A percentile compares a stretch with the other conserved stretches of the same genome.
These are phyloP conservation scores for Enteromius paludinosus DNA, from an alignment of 2,797 vertebrate species.

Conservation along the genomic window DNA sequence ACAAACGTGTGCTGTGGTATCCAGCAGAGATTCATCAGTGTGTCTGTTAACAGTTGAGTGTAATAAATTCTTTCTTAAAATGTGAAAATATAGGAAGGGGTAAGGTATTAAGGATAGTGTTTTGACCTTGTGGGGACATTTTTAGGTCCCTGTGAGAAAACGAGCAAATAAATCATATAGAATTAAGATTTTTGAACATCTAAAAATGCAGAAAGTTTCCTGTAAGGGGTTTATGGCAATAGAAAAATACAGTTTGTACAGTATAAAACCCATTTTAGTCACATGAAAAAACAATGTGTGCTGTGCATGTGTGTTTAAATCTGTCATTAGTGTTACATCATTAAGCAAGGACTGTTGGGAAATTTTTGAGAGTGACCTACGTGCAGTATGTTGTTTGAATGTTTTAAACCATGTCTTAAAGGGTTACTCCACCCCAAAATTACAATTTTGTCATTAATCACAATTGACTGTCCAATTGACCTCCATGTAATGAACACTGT, in stretches of 20 bases:
- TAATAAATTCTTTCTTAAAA: background rate
- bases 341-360: background rate
- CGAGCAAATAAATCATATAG: background rate
- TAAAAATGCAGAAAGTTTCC: background rate
- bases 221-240: background rate
- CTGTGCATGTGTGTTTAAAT: background rate
- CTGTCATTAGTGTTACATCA: background rate
- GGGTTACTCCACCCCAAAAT: background rate
- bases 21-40: background rate
- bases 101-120: no score
- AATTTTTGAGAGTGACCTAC: background rate
- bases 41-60: background rate
- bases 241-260: background rate
- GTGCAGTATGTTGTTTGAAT: background rate
- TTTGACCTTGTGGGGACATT: background rate
- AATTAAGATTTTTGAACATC: no score
- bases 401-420: background rate
- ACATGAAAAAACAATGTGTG: background rate
- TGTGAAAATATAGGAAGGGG: background rate
- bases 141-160: background rate
- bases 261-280: background rate
- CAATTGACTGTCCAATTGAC: no score
- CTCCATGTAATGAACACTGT: no score
- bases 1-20: background rate
- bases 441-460: background rate